Evolutionary conservation across 92 coral and sea anemone species (phyloP), one percentile per base, ranked within the genome.

Genomic region (Phenganax subtilis): DNA sequence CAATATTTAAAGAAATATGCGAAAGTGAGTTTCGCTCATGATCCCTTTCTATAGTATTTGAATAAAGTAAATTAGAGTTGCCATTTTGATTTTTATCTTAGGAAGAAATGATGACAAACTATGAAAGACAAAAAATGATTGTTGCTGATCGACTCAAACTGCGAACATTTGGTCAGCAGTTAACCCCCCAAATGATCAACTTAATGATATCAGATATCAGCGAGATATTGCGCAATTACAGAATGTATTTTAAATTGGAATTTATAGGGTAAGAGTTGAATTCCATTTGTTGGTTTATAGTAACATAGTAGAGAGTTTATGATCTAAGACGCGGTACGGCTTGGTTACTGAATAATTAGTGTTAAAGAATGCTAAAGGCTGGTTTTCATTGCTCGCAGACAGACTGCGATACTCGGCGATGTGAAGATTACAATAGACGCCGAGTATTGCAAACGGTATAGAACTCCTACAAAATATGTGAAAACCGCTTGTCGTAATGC

Each of bases 91-190:
- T 7, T 10, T 14, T 17, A 29, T 83, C 83, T 9, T 52, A 94
- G 98, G 86, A 72, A 7, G 98, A 94, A 83, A 90, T 94, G 77
- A 80, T 79, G 52, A 80, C 83, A 16, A 90, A 91, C 8, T 94
- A 94, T 65, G 98, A 94, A 25, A 85, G 92, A 15, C 86, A 76
- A 80, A 94, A 92, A 83, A 88, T 90, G 7, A 89, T 90, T 54
- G 87, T 90, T 56, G 69, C 75, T 51, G 92, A 85, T 79, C 90
- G 88, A 55, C 87, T 94, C 12, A 72, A 87, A 12, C 85, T 85
- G 44, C 86, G 88, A 37, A 65, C 71, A 71, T 84, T 84, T 31
- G 78, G 63, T 61, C 80, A 77, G 20, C 83, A 88, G 11, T 68
- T 86, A 1, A 78, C 91, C 25, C 91, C 98, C 60, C 88, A 69